phyloP scores from a whole-genome alignment of 1,140 invertebrate species.

The Argopecten irradians region DNA sequence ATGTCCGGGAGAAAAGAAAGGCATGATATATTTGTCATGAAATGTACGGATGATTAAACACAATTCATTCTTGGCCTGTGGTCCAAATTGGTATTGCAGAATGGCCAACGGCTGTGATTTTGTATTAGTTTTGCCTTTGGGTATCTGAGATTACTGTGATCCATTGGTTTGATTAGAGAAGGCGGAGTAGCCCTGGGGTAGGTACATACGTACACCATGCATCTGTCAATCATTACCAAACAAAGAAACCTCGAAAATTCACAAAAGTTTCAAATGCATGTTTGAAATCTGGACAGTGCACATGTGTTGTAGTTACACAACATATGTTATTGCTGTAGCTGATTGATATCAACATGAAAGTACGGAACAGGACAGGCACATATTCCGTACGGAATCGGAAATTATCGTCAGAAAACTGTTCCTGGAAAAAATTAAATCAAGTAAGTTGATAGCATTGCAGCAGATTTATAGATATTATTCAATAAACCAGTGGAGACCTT shows the following conservation, averaged over 20 bases:
- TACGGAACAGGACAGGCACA: too few relatives aligned
- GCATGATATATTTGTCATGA: neutral
- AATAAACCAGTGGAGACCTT: neutral
- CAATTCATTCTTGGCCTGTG: neutral
- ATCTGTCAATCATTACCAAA: neutral
- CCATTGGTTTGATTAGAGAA: neutral
- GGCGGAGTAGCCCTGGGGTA: neutral
- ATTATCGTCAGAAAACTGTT: neutral
- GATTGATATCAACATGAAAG: neutral
- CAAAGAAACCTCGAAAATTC: neutral
- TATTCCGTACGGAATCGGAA: neutral
- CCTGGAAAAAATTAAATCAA: neutral
- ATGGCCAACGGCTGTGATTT: neutral
- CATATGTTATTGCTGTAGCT: neutral
- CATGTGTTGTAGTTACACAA: neutral
- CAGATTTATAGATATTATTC: neutral
- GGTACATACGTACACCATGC: neutral
- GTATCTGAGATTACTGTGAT: neutral
- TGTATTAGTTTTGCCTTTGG: neutral
- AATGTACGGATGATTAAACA: conserved; percentile 11
- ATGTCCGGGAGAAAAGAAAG: neutral
- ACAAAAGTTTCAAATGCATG: neutral
- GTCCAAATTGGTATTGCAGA: neutral
- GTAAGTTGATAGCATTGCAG: neutral
- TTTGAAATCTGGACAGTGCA: neutral